Conservation (phyloP, 2,113 vertebrate genomes). For the Bos javanicus region DNA sequence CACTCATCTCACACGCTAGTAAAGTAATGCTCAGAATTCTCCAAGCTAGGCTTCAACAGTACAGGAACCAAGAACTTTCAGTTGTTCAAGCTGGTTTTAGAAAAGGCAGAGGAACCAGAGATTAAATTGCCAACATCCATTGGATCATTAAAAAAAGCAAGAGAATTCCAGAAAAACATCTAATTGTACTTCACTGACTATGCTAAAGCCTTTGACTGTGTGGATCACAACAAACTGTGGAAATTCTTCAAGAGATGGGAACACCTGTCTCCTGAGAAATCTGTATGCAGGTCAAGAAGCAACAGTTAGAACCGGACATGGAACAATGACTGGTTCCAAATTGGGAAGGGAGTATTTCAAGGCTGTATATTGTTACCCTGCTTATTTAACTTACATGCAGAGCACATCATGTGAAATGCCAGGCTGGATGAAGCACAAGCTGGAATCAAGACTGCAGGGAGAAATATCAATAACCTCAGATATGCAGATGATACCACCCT, state of each 20-base stretch:
- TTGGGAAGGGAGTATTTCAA: background rate
- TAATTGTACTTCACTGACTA: background rate
- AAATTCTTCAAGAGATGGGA: background rate
- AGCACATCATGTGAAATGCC: background rate
- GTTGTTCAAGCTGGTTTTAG: background rate
- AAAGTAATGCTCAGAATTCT: background rate
- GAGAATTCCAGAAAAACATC: background rate
- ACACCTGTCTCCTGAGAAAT: background rate
- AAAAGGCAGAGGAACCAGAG: background rate
- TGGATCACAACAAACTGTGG: background rate
- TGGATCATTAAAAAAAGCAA: background rate
- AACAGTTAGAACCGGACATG: background rate
- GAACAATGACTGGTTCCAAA: background rate
- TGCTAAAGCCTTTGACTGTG: background rate
- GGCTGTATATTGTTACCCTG: background rate
- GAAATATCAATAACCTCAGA: background rate
- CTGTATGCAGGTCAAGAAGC: background rate
- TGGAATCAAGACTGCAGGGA: background rate
- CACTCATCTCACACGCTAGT: background rate
- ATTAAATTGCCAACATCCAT: background rate
- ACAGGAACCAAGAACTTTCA: background rate
- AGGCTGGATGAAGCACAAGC: background rate
- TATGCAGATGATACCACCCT: background rate
- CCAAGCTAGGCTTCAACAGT: background rate
- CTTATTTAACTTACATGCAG: background rate